phyloP scores from a whole-genome alignment of 30 jellyfish, hydroid and myxozoan species.

The Rhopilema esculentum region DNA sequence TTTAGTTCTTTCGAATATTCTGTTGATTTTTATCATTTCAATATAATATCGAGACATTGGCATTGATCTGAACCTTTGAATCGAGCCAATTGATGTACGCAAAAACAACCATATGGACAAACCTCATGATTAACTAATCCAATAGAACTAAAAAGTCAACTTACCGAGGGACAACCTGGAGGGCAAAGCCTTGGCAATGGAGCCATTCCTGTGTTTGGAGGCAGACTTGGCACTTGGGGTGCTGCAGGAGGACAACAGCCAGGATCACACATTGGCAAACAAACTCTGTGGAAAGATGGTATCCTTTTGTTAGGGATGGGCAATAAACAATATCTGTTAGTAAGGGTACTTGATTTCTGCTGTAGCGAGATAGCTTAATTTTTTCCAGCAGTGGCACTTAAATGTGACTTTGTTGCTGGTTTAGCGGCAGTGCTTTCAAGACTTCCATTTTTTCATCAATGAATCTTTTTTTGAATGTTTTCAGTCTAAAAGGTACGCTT shows the following conservation, averaged over 20 bases:
- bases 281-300: constrained; percentile 44
- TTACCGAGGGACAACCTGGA: constrained; percentile 94
- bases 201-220: constrained; percentile 68
- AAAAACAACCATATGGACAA: too few relatives aligned
- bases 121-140: too few relatives aligned
- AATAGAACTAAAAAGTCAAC: not conserved
- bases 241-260: constrained; percentile 87
- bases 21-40: not conserved
- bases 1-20: too few relatives aligned
- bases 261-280: constrained; percentile 85
- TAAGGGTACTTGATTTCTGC: too few relatives aligned
- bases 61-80: not conserved
- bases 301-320: not conserved
- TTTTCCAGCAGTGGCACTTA: too few relatives aligned
- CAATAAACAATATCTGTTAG: not conserved
- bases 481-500: too few relatives aligned
- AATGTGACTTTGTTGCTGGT: too few relatives aligned
- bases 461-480: too few relatives aligned
- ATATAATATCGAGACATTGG: not conserved
- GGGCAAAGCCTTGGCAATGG: constrained; percentile 87
- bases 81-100: too few relatives aligned
- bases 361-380: too few relatives aligned
- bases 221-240: constrained; percentile 50
- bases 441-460: too few relatives aligned
- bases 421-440: too few relatives aligned